phyloP scores from a whole-genome alignment of 2,797 vertebrate genomes.

The Pseudomugil tenellus region DNA sequence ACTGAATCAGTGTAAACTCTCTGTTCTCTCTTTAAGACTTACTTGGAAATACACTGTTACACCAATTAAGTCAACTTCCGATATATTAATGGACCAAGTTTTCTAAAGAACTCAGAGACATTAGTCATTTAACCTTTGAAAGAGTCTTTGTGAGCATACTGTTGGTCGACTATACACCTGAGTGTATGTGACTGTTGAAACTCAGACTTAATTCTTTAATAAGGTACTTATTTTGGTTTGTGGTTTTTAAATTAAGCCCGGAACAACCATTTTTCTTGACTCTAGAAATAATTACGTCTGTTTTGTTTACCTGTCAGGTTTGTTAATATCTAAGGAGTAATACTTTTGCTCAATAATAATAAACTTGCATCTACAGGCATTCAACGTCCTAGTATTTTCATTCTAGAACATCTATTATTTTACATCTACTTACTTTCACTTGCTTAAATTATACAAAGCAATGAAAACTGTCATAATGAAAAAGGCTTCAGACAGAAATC shows the following conservation, averaged over 20 bases:
- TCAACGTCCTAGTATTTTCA: too few species aligned
- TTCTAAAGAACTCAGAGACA: neutral
- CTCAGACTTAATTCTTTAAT: neutral
- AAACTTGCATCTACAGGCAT: too few species aligned
- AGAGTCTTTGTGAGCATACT: neutral
- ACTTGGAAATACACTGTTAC: neutral
- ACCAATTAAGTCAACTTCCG: neutral
- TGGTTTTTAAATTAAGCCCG: neutral
- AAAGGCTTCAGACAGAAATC: too few species aligned
- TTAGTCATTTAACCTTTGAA: neutral
- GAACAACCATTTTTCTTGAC: neutral
- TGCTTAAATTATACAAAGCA: too few species aligned
- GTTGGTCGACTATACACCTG: too few species aligned
- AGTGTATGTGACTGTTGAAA: neutral
- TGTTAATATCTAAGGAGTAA: too few species aligned
- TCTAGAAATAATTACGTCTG: neutral
- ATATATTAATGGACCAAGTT: neutral
- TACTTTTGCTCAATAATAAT: too few species aligned
- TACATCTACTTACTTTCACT: too few species aligned
- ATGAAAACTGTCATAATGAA: too few species aligned
- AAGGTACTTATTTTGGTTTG: neutral
- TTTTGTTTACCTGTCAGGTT: neutral
- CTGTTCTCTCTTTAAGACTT: neutral
- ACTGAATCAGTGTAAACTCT: neutral
- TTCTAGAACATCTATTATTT: too few species aligned